Evolutionary conservation across 2,888 invertebrate species (phyloP).

Genomic region (Neocrepidodera transversa): DNA sequence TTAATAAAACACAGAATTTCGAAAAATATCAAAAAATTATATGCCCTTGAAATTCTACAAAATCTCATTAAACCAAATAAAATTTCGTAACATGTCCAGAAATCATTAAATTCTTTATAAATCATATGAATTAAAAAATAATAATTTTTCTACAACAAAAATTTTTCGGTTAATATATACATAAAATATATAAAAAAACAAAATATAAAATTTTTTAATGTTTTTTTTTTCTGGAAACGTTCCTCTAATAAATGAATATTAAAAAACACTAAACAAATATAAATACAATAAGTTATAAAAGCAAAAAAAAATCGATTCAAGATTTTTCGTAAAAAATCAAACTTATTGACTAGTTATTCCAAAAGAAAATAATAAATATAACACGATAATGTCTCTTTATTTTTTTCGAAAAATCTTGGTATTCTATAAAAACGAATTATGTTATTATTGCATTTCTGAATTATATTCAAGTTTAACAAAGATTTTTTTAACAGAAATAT

Average conservation of each 20-base stretch:
- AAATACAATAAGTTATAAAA: conserved; percentile 30
- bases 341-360: conserved; percentile 23
- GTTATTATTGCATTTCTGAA: conserved; percentile 21
- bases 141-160: background rate
- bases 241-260: conserved; percentile 14
- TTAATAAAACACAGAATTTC: too few relatives aligned
- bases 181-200: background rate
- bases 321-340: conserved; percentile 24
- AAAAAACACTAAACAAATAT: conserved; percentile 27
- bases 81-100: too few relatives aligned
- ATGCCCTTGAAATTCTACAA: too few relatives aligned
- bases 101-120: background rate
- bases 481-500: conserved; percentile 9
- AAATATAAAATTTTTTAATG: background rate
- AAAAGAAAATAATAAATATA: conserved; percentile 8
- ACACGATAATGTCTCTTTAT: conserved; percentile 10
- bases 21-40: too few relatives aligned
- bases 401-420: conserved; percentile 21
- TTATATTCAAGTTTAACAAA: conserved; percentile 9
- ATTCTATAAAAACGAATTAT: conserved; percentile 17
- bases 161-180: background rate
- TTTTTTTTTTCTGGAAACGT: conserved; percentile 4
- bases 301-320: conserved; percentile 23
- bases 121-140: background rate
- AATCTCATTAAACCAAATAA: too few relatives aligned